Base-by-base conservation (phyloP, 2,113 vertebrate genomes). In the Sturnus vulgaris region DNA sequence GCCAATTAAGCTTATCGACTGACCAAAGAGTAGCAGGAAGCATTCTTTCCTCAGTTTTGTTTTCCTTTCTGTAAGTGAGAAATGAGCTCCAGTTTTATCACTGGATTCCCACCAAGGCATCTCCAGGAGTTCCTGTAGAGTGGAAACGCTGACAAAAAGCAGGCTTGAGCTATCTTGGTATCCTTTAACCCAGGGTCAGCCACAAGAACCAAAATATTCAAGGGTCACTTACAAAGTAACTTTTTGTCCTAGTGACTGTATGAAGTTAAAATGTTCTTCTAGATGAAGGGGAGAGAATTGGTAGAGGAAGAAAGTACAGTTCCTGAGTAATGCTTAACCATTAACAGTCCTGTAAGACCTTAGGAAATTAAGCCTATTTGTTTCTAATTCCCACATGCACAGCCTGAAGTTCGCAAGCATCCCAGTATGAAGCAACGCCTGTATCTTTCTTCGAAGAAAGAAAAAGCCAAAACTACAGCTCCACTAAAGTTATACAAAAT, bases 91-190 rank as follows among this genome's bases (percentile, higher is more conserved):
- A 79, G 86, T 96, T 98, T 98, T 98, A 98, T 98, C 98, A 97
- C 97, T 94, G 95, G 97, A 98, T 99, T 99, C 99, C 98, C 99
- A 99, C 98, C 98, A 94, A 96, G 97, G 95, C 97, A 92, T 96
- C 97, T 97, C 98, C 97, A 83, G 72, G 96, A 98, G 98, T 97
- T 97, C 96, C 96, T 97, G 86, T 42, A 96, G 96, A 97, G 97
- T 98, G 96, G 97, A 98, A 98, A 95, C 50, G 12, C 96, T 99
- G 98, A 99, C 98, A 98, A 98, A 99, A 98, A 99, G 97, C 99
- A 99, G 99, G 97, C 97, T 94, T 95, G 84, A 94, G 97, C 97
- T 99, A 99, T 99, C 98, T 98, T 86, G 42, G 63, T 86, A 96
- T 95, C 95, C 97, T 97, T 97, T 97, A 98, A 98, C 98, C 97